Evolutionary conservation across 2,888 invertebrate species (phyloP), one percentile per base, ranked within the genome.

Genomic region (Machimus atricapillus): DNA sequence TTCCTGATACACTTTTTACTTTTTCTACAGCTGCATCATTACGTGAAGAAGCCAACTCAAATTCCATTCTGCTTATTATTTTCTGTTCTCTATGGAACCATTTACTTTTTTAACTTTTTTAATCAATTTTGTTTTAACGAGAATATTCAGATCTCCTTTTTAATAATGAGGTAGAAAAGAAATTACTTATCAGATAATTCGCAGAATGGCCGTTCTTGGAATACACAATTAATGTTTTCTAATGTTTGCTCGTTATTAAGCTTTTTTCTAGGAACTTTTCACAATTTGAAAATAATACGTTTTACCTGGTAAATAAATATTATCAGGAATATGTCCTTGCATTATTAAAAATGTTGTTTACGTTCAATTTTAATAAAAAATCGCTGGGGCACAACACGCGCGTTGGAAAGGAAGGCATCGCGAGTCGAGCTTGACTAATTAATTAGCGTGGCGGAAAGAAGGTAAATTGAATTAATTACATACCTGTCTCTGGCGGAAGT

Each of bases 401-500:
- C 16, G 12, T 0, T 4, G 14, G 43, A 4, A 14, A 46, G 3
- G 43, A 19, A n/a, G 46, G 23, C 9, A 19, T 12, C 37, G 19
- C 37, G 23, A 23, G 46, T 16, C 7, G 27, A 46, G 6, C 16
- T 79, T 31, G 52, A 52, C 16, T 52, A 52, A 82, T 82, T 82
- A 82, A 82, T 82, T 23, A 82, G 37, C 66, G 66, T 7, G 9
- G 23, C 66, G 7, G 66, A n/a, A 66, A 23, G 66, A 19, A 23
- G 27, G 40, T 27, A 9, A 85, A 85, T 43, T 76, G 43, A 85
- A 76, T 76, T 85, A 85, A 85, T 85, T 88, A 88, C 89, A 88
- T 88, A 90, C 90, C 89, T 90, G 90, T 90, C 89, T 90, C 87
- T 90, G 90, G 85, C 89, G 90, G 88, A 90, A 90, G 87, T 90